These are phyloP conservation scores for Dysmachus trigonus DNA, from an alignment of 2,888 invertebrate species.

Conservation along the genomic window DNA sequence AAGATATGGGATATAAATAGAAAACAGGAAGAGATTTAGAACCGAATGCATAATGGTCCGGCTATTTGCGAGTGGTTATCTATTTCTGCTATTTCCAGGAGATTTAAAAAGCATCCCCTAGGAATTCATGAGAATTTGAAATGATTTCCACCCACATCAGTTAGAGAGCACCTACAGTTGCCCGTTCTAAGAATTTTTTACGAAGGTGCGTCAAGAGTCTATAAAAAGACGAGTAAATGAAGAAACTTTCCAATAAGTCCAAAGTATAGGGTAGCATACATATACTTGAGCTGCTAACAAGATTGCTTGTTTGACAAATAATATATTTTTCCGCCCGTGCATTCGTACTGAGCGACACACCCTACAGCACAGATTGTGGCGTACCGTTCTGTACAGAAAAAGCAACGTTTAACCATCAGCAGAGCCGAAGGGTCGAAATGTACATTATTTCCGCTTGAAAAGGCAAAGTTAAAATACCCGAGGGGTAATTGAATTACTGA, in stretches of 20 bases:
- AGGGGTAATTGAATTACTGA: conserved; percentile 32
- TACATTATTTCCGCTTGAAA: conserved; percentile 33
- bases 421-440: not conserved
- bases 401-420: not conserved
- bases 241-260: conserved; percentile 6
- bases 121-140: not conserved
- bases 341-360: not conserved
- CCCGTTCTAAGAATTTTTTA: not conserved
- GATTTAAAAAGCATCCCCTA: not conserved
- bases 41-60: not conserved
- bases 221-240: not conserved
- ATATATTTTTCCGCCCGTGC: not conserved
- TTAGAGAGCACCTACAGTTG: not conserved
- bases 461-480: conserved; percentile 36
- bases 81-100: not conserved
- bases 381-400: not conserved
- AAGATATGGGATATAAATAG: no score
- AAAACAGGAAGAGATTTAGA: not conserved
- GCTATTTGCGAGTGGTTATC: not conserved
- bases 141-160: not conserved
- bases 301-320: conserved; percentile 34
- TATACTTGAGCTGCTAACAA: conserved; percentile 26
- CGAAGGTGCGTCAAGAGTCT: not conserved
- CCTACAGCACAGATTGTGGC: not conserved
- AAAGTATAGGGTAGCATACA: not conserved